Evolutionary conservation across 2,888 invertebrate species (phyloP).

Genomic region (Cloeon dipterum): DNA sequence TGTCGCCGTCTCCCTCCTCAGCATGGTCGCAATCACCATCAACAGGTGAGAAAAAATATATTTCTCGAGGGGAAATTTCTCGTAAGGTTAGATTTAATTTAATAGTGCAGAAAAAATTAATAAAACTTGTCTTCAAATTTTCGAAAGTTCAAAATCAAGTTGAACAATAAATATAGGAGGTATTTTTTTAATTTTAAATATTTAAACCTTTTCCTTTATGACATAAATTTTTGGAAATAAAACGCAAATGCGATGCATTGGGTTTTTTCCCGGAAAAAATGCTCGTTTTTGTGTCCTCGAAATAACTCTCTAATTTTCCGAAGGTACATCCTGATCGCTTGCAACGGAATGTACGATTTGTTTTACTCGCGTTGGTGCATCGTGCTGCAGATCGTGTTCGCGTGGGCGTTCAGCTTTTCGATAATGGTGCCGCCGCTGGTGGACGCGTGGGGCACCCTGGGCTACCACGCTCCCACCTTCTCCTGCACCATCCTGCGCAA

Average conservation of each 20-base stretch:
- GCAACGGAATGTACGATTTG: conserved; percentile 51
- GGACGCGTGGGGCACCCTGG: conserved; percentile 66
- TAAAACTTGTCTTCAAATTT: too few relatives aligned
- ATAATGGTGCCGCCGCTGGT: conserved; percentile 51
- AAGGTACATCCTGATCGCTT: conserved; percentile 69
- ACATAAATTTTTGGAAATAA: too few relatives aligned
- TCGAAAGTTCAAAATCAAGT: not conserved
- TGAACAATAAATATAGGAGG: not conserved
- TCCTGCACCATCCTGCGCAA: conserved; percentile 72
- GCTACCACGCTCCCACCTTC: conserved; percentile 54
- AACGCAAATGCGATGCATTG: too few relatives aligned
- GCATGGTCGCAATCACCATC: conserved; percentile 74
- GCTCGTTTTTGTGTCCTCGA: too few relatives aligned
- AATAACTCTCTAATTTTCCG: too few relatives aligned
- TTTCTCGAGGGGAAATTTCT: not conserved
- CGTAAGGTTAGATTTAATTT: not conserved
- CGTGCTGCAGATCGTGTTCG: conserved; percentile 47
- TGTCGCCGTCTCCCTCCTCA: conserved; percentile 64
- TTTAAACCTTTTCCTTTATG: too few relatives aligned
- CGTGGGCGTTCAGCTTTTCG: conserved; percentile 42
- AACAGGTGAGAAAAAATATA: conserved; percentile 37
- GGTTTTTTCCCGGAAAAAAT: too few relatives aligned
- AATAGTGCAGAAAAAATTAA: not conserved
- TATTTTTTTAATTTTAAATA: not conserved
- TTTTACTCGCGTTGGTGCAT: conserved; percentile 54